phyloP scores from a whole-genome alignment of 1,140 invertebrate species.

The Diploscapter pachys region DNA sequence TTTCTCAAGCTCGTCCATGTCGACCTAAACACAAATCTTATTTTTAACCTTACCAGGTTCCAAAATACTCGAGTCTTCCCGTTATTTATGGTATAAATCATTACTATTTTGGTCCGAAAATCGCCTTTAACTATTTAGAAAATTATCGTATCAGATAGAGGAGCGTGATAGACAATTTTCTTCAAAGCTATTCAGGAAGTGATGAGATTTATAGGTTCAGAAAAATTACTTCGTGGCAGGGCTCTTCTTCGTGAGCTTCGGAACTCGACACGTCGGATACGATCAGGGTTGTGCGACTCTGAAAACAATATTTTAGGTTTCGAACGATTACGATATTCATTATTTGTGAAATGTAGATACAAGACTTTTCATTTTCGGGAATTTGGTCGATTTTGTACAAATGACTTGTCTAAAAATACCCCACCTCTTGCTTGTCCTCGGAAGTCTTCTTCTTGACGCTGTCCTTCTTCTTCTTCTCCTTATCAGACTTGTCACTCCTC shows the following conservation, averaged over 20 bases:
- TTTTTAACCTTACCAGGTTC: too few relatives aligned
- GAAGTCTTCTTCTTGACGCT: constrained; percentile 16
- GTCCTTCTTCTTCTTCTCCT: constrained; percentile 61
- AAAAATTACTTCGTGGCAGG: not conserved
- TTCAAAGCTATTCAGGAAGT: constrained; percentile 66
- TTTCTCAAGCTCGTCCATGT: too few relatives aligned
- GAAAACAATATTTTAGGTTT: constrained; percentile 1
- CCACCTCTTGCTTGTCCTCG: not conserved
- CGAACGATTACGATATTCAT: too few relatives aligned
- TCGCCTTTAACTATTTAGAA: too few relatives aligned
- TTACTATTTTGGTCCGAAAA: too few relatives aligned
- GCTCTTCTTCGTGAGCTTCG: constrained; percentile 29
- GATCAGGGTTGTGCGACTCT: constrained; percentile 21
- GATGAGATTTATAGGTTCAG: constrained; percentile 59
- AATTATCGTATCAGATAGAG: too few relatives aligned
- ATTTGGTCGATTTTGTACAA: not conserved
- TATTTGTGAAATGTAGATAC: too few relatives aligned
- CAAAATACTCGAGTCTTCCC: too few relatives aligned
- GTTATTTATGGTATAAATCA: too few relatives aligned
- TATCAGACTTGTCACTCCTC: constrained; percentile 70
- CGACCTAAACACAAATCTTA: too few relatives aligned
- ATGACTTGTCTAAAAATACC: constrained; percentile 7
- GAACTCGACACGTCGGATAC: constrained; percentile 34
- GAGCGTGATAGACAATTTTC: too few relatives aligned
- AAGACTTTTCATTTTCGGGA: constrained; percentile 5